phyloP scores from a whole-genome alignment of 2,888 invertebrate genomes.

The Agelastica alni region DNA sequence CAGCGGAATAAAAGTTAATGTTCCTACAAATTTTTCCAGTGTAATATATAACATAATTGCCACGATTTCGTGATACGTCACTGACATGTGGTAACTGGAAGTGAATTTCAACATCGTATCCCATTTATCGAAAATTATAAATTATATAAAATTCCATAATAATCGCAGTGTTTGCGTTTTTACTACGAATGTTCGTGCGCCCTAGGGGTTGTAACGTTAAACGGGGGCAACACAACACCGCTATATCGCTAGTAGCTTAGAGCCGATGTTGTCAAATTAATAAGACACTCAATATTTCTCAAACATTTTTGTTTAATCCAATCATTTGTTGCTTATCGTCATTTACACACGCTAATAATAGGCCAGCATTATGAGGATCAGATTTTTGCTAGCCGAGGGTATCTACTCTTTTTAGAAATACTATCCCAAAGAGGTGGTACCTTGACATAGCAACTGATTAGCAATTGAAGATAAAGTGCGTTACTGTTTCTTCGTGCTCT shows the following conservation, averaged over 20 bases:
- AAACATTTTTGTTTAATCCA: not conserved
- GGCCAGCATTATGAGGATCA: no score
- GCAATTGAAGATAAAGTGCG: no score
- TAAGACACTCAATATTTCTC: no score
- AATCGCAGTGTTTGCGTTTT: constrained; percentile 51
- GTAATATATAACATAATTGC: no score
- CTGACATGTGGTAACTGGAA: constrained; percentile 22
- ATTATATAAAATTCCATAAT: constrained; percentile 49
- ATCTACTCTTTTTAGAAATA: no score
- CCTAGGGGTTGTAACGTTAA: constrained; percentile 56
- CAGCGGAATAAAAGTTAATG: no score
- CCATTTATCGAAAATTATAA: constrained; percentile 48
- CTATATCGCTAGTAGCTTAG: constrained; percentile 8
- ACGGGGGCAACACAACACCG: constrained; percentile 52
- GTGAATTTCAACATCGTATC: not conserved
- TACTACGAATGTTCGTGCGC: constrained; percentile 52
- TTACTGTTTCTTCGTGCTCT: no score
- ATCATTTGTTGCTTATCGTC: not conserved
- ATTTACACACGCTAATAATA: not conserved
- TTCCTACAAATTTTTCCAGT: no score
- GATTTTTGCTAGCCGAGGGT: no score
- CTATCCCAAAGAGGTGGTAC: no score
- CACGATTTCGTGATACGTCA: constrained; percentile 11
- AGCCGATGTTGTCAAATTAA: not conserved
- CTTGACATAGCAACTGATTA: no score